A percentile compares a stretch with the other conserved stretches of the same genome.
Conservation (phyloP, 1,140 invertebrate genomes). For the Drosophila willistoni region DNA sequence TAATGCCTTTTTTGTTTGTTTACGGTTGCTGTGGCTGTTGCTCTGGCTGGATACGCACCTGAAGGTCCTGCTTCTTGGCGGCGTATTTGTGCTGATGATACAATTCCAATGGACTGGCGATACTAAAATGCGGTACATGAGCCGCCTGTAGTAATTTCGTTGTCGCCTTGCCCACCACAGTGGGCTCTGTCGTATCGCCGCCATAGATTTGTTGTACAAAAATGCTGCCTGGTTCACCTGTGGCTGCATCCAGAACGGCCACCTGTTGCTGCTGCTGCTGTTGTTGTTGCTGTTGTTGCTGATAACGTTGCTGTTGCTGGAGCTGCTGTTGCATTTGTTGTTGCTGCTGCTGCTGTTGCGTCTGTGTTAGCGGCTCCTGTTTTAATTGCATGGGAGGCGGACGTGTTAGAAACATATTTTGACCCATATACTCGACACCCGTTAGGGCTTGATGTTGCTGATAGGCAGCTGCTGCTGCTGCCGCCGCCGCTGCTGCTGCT, state of each 20-base stretch:
- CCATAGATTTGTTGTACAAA: slow-evolving; percentile 78
- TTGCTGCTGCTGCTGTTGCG: slow-evolving; percentile 52
- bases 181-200: slow-evolving; percentile 55
- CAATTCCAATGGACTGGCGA: slow-evolving; percentile 73
- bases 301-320: slow-evolving; percentile 49
- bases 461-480: slow-evolving; percentile 44
- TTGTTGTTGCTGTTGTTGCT: slow-evolving; percentile 62
- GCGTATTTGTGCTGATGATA: slow-evolving; percentile 80
- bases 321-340: slow-evolving; percentile 47
- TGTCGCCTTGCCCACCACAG: slow-evolving; percentile 43
- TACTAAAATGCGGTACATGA: slow-evolving; percentile 77
- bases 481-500: slow-evolving; percentile 34
- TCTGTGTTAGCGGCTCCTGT: slow-evolving; percentile 65
- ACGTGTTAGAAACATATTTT: slow-evolving; percentile 79
- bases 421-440: slow-evolving; percentile 74
- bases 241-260: slow-evolving; percentile 48
- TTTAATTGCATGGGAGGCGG: slow-evolving; percentile 64
- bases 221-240: slow-evolving; percentile 68
- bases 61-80: slow-evolving; percentile 82
- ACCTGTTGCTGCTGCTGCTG: slow-evolving; percentile 67
- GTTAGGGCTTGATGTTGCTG: slow-evolving; percentile 61
- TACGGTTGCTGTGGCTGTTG: slow-evolving; percentile 22
- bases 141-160: slow-evolving; percentile 73
- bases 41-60: slow-evolving; percentile 72
- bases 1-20: slow-evolving; percentile 7